phyloP scores from a whole-genome alignment of 2,888 invertebrate species.

The Monochamus alternatus region DNA sequence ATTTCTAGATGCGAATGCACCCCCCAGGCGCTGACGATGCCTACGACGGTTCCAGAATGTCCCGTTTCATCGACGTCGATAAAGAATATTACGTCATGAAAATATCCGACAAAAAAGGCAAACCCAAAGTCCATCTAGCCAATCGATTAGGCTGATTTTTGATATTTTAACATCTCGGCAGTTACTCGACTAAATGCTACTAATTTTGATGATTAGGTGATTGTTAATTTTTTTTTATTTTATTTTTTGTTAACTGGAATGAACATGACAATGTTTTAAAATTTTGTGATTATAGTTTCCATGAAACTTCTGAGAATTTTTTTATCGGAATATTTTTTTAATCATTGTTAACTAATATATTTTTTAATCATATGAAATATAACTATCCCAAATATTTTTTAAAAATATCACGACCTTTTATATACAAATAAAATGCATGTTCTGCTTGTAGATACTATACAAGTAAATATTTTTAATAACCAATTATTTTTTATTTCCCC shows the following conservation, averaged over 20 bases:
- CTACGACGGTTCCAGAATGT: slow-evolving; percentile 72
- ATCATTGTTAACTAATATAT: too few species aligned
- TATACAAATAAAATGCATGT: not conserved
- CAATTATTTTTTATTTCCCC: slow-evolving; percentile 1
- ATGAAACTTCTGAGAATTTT: too few species aligned
- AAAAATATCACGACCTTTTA: not conserved
- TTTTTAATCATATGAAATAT: too few species aligned
- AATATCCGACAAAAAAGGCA: slow-evolving; percentile 55
- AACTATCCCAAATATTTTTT: not conserved
- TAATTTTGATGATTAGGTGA: not conserved
- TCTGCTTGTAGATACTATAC: slow-evolving; percentile 25
- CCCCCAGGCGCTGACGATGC: slow-evolving; percentile 78
- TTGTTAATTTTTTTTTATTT: not conserved
- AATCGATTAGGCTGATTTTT: slow-evolving; percentile 12
- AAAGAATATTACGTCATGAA: slow-evolving; percentile 68
- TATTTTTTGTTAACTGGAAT: too few species aligned
- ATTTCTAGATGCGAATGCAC: slow-evolving; percentile 78
- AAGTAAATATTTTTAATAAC: not conserved
- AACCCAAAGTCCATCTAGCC: slow-evolving; percentile 10
- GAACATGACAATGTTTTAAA: too few species aligned
- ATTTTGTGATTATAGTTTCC: too few species aligned
- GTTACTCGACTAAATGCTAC: not conserved
- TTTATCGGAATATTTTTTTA: too few species aligned
- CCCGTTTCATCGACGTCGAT: slow-evolving; percentile 72
- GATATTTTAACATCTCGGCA: not conserved